Conservation (phyloP, 2,888 invertebrate species). For the Drosophila greeni region DNA sequence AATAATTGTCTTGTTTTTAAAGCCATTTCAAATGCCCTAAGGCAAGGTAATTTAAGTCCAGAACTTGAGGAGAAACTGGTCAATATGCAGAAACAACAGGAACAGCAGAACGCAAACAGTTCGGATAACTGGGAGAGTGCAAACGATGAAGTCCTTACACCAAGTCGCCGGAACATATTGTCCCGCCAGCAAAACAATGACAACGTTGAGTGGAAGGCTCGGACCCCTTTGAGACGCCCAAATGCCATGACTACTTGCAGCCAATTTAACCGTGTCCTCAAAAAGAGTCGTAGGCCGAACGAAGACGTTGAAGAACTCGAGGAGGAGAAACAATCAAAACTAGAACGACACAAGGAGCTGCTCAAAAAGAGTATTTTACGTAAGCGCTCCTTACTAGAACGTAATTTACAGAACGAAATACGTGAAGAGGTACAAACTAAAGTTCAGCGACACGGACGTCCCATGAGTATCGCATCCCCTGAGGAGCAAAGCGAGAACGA, state of each 20-base stretch:
- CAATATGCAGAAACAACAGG: conserved; percentile 91
- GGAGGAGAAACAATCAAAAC: conserved; percentile 84
- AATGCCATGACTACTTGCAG: conserved; percentile 21
- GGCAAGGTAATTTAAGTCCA: conserved; percentile 93
- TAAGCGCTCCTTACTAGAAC: conserved; percentile 92
- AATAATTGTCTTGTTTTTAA: conserved; percentile 19
- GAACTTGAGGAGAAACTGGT: conserved; percentile 95
- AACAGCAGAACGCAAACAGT: conserved; percentile 81
- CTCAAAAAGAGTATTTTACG: conserved; percentile 95
- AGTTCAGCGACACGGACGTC: conserved; percentile 56
- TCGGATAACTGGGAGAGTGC: conserved; percentile 49
- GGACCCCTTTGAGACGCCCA: conserved; percentile 49
- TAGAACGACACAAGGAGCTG: conserved; percentile 90
- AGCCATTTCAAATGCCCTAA: conserved; percentile 94
- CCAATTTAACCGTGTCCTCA: conserved; percentile 33
- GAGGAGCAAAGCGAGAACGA: conserved; percentile 63
- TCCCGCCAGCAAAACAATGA: conserved; percentile 43
- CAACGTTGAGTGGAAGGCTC: conserved; percentile 61
- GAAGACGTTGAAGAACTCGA: conserved; percentile 81
- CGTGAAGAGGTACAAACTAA: conserved; percentile 85
- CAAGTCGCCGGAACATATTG: conserved; percentile 43
- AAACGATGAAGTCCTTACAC: conserved; percentile 33
- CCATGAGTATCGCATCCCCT: conserved; percentile 65
- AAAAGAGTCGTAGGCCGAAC: conserved; percentile 45
- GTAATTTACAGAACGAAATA: conserved; percentile 93